These are phyloP conservation scores for Phrynocephalus forsythii DNA, from an alignment of 2,797 vertebrate genomes.

Conservation along the genomic window DNA sequence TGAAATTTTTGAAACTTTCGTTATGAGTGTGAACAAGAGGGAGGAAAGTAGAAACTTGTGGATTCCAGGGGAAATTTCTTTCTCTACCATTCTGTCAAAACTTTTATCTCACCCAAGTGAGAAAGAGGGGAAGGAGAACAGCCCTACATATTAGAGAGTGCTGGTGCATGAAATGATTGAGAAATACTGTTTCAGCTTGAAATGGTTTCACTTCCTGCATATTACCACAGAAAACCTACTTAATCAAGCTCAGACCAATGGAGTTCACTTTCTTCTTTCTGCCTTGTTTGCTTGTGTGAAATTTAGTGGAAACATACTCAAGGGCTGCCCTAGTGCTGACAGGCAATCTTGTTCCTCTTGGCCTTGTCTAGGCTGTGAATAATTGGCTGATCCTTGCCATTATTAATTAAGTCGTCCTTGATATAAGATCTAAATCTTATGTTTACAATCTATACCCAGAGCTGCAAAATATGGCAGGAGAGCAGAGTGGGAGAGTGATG, in stretches of 20 bases:
- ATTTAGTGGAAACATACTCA: constrained; percentile 48
- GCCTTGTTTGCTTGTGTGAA: constrained; percentile 57
- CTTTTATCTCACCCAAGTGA: constrained; percentile 66
- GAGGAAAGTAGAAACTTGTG: constrained; percentile 24
- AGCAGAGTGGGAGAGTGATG: no score
- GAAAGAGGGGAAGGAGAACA: constrained; percentile 51
- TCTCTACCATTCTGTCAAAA: constrained; percentile 43
- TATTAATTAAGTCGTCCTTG: constrained; percentile 47
- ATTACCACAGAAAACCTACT: constrained; percentile 78
- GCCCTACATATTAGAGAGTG: constrained; percentile 71
- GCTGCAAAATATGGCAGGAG: neutral
- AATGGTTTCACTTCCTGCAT: constrained; percentile 80
- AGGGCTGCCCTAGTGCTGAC: constrained; percentile 38
- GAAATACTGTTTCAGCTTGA: constrained; percentile 80
- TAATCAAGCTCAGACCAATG: constrained; percentile 73
- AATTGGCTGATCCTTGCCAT: constrained; percentile 47
- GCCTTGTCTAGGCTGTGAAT: constrained; percentile 18
- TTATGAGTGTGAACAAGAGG: constrained; percentile 36
- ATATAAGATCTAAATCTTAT: constrained; percentile 27
- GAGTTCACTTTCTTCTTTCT: constrained; percentile 55
- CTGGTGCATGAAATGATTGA: constrained; percentile 78
- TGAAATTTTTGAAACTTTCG: constrained; percentile 39
- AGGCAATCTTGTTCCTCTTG: constrained; percentile 40
- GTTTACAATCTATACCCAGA: neutral
- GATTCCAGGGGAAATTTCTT: constrained; percentile 60